Conservation (phyloP, 2,797 vertebrate genomes). For the Fistularia commersonii region DNA sequence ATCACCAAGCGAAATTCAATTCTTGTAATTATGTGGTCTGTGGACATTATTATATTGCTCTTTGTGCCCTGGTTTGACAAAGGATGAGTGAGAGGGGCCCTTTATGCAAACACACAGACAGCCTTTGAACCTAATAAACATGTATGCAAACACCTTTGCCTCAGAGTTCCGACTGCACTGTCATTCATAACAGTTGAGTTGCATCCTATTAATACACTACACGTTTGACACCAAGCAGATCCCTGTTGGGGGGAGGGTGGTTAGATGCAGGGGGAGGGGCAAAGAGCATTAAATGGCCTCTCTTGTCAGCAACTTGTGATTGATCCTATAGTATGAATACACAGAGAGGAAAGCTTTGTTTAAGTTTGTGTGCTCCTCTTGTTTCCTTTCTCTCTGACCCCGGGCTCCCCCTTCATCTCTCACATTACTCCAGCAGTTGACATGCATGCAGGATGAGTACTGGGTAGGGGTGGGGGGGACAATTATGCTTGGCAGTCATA, state of each 20-base stretch:
- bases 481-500: conserved; percentile 68
- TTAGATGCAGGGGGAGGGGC: conserved; percentile 29
- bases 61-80: conserved; percentile 9
- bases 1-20: no score
- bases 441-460: conserved; percentile 36
- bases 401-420: conserved; percentile 31
- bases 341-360: conserved; percentile 48
- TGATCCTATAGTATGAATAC: conserved; percentile 45
- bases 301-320: conserved; percentile 46
- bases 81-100: background rate
- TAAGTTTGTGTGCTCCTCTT: conserved; percentile 35
- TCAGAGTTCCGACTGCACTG: conserved; percentile 26
- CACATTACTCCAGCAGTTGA: conserved; percentile 33
- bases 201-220: conserved; percentile 50
- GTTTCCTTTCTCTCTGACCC: conserved; percentile 29
- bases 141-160: conserved; percentile 7
- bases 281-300: conserved; percentile 19
- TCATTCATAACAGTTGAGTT: conserved; percentile 34
- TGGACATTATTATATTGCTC: conserved; percentile 1
- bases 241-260: conserved; percentile 14
- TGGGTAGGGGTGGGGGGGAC: conserved; percentile 40
- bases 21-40: no score
- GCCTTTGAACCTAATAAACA: conserved; percentile 14
- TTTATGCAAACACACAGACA: background rate
- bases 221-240: conserved; percentile 44